Base-by-base conservation (phyloP, 2,888 invertebrate genomes). In the Siphlonurus alternatus region DNA sequence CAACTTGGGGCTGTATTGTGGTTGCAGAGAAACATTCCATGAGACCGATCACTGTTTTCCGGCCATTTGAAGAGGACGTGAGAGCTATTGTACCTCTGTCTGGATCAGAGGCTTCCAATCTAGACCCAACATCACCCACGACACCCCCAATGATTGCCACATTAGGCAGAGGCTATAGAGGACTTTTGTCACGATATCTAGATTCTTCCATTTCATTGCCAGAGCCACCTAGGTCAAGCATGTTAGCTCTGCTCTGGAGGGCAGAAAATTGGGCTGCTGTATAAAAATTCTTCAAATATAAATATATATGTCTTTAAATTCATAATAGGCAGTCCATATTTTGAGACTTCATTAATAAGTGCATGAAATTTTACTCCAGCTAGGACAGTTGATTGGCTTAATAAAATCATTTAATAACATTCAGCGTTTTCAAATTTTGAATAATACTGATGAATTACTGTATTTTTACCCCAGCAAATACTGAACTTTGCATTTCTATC, bases 1-100 rank as follows among this genome's bases (percentile, higher is more conserved):
- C 97, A 0, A 92, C 93, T 5, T 91, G 93, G 88, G 98, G 98
- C 23, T 93, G 94, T 74, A 78, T 98, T 60, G 88, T 97, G 63
- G 88, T 96, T 3, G 91, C 93, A 0, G 93, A 94, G 74, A 83
- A 87, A 20, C 79, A 80, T 65, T 83, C 87, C 0, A 80, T 96
- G 69, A 79, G 90, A 1, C 95, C 96, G 0, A 85, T 94, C 65
- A 92, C 93, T 2, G 88, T 95, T n/a, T 94, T 94, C 78, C 80
- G 94, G 53, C 93, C 94, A 0, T 92, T 90, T 72, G 89, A 93
- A 75, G 88, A 88, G 70, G 88, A 92, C 75, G 88, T 89, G 25
- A 79, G 81, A 61, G 74, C 74, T 65, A 85, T 88, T 64, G 77
- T 86, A 56, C 77, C 86, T 0, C 76, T 87, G 65, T 74, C 76